These are phyloP conservation scores for Oryzias sinensis DNA, from an alignment of 2,797 vertebrate species.

Conservation along the genomic window DNA sequence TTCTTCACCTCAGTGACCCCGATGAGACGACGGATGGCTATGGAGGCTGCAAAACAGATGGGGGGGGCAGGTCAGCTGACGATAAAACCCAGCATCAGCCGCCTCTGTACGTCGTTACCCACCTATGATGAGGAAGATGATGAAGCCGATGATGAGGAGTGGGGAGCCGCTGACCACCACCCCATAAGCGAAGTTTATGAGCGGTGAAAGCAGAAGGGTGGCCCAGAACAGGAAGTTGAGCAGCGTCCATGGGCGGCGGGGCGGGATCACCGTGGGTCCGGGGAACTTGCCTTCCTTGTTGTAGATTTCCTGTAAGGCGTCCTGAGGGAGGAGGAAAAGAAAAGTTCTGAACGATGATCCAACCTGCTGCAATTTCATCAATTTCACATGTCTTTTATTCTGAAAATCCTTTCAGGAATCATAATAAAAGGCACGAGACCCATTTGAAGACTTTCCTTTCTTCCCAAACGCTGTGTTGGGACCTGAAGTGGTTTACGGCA, in stretches of 20 bases:
- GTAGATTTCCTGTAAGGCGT: conserved; percentile 92
- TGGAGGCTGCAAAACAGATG: conserved; percentile 81
- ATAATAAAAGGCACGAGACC: too few relatives aligned
- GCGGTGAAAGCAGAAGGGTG: conserved; percentile 91
- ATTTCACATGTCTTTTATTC: too few relatives aligned
- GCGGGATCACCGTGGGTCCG: conserved; percentile 83
- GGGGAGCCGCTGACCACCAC: conserved; percentile 95
- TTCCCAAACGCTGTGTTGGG: too few relatives aligned
- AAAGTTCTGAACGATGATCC: neutral
- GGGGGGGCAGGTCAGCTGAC: neutral
- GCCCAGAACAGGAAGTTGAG: conserved; percentile 97
- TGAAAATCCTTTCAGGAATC: too few relatives aligned
- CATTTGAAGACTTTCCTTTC: too few relatives aligned
- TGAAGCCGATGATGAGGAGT: conserved; percentile 91
- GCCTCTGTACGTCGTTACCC: conserved; percentile 5
- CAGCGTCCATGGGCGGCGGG: conserved; percentile 88
- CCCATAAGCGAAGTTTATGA: conserved; percentile 91
- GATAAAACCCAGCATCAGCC: neutral
- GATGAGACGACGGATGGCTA: conserved; percentile 95
- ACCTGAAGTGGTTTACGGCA: too few relatives aligned
- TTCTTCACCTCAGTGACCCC: conserved; percentile 98
- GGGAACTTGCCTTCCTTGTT: conserved; percentile 88
- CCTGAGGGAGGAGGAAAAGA: conserved; percentile 67
- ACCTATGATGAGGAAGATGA: conserved; percentile 94
- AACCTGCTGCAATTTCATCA: neutral